Evolutionary conservation across 2,113 vertebrate species (phyloP).

Genomic region (Scartelaos histophorus): DNA sequence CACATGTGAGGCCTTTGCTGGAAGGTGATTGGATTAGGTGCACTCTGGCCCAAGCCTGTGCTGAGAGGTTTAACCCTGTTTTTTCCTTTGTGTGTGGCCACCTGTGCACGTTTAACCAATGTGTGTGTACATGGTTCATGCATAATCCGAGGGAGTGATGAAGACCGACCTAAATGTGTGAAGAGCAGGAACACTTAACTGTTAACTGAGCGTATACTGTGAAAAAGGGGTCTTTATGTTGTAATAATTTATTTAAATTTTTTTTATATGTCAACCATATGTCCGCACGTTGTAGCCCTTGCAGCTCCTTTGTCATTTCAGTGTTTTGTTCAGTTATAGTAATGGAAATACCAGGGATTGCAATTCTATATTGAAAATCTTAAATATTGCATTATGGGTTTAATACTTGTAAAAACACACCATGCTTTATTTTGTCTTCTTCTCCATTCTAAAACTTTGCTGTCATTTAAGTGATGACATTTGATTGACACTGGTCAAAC

Average conservation of each 20-base stretch:
- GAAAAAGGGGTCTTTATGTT: conserved; percentile 25
- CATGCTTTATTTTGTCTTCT: neutral
- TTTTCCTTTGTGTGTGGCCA: conserved; percentile 9
- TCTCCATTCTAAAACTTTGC: neutral
- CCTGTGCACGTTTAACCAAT: neutral
- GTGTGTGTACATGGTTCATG: conserved; percentile 15
- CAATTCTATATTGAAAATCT: too few relatives aligned
- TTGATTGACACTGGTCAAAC: neutral
- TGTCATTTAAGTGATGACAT: neutral
- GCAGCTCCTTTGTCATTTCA: conserved; percentile 59
- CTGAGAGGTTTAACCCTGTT: conserved; percentile 57
- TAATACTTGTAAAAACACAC: neutral
- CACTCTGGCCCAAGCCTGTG: conserved; percentile 32
- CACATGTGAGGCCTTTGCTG: conserved; percentile 49
- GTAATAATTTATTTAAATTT: conserved; percentile 56
- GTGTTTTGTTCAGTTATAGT: too few relatives aligned
- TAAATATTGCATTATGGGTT: too few relatives aligned
- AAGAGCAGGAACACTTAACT: conserved; percentile 11
- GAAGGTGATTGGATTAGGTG: conserved; percentile 60
- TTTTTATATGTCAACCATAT: conserved; percentile 20
- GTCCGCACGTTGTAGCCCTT: conserved; percentile 36
- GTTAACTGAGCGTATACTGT: conserved; percentile 14
- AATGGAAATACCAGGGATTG: too few relatives aligned
- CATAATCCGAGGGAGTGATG: conserved; percentile 42
- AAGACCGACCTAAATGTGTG: conserved; percentile 35